phyloP scores from a whole-genome alignment of 2,797 vertebrate species.

The Orestias chungarensis region DNA sequence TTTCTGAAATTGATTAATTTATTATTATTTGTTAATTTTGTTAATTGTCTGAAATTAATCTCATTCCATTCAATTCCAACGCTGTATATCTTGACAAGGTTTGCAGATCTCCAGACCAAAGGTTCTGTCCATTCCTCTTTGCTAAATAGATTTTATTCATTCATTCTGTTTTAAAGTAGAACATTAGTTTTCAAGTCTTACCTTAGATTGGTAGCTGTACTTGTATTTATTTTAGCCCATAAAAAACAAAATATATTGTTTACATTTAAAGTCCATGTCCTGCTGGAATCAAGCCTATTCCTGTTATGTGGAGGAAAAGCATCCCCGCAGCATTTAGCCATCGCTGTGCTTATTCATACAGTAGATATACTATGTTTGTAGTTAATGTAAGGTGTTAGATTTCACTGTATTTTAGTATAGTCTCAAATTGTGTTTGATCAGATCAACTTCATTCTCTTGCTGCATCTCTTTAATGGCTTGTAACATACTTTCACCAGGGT shows the following conservation, averaged over 20 bases:
- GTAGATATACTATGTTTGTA: not conserved
- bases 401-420: not conserved
- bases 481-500: not conserved
- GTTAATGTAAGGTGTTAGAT: not conserved
- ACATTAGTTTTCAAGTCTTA: not conserved
- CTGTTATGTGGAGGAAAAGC: not conserved
- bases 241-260: no score
- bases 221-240: not conserved
- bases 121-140: not conserved
- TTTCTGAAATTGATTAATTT: no score
- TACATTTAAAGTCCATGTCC: not conserved
- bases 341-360: not conserved
- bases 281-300: not conserved
- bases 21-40: no score
- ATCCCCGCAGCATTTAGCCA: not conserved
- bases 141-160: not conserved
- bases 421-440: not conserved
- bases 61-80: no score
- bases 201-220: not conserved
- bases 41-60: no score
- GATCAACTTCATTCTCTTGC: not conserved
- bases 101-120: not conserved
- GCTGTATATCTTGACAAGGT: not conserved
- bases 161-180: not conserved
- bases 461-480: not conserved